These are phyloP conservation scores for Exocentrus adspersus DNA, from an alignment of 2,888 invertebrate species.

Conservation along the genomic window DNA sequence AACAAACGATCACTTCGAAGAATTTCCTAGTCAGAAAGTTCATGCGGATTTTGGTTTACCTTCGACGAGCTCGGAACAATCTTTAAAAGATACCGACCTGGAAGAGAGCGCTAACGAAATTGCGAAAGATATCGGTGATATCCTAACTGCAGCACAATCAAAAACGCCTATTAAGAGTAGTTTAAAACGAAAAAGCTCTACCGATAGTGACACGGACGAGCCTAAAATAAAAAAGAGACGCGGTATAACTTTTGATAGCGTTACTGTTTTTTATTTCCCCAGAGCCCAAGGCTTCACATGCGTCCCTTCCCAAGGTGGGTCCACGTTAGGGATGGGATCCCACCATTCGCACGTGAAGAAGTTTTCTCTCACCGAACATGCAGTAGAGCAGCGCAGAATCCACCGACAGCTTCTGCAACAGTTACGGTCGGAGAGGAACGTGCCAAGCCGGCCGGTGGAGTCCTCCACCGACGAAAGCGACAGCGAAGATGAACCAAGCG, in stretches of 20 bases:
- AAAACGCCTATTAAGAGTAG: constrained; percentile 69
- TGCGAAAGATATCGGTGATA: constrained; percentile 46
- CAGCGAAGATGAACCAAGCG: constrained; percentile 85
- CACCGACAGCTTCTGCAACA: constrained; percentile 83
- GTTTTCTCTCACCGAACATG: constrained; percentile 89
- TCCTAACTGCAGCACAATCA: constrained; percentile 46
- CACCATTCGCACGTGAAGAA: constrained; percentile 76
- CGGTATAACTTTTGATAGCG: constrained; percentile 88
- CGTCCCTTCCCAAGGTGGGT: constrained; percentile 89
- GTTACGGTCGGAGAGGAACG: constrained; percentile 75
- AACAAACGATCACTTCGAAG: constrained; percentile 33
- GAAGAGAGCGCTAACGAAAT: constrained; percentile 36
- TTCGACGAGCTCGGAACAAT: constrained; percentile 40
- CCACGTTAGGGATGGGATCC: constrained; percentile 93
- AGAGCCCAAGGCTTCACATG: constrained; percentile 92
- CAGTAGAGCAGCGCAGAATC: constrained; percentile 85
- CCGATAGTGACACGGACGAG: constrained; percentile 63
- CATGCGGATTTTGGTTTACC: constrained; percentile 45
- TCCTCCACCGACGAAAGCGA: constrained; percentile 88
- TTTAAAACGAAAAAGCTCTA: constrained; percentile 73
- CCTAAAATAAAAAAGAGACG: constrained; percentile 76
- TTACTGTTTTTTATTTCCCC: constrained; percentile 95
- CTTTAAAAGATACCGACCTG: constrained; percentile 22
- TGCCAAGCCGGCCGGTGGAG: constrained; percentile 60
- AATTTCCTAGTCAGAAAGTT: constrained; percentile 31